Evolutionary conservation across 2,888 invertebrate species (phyloP).

Genomic region (Eudemis profundana): DNA sequence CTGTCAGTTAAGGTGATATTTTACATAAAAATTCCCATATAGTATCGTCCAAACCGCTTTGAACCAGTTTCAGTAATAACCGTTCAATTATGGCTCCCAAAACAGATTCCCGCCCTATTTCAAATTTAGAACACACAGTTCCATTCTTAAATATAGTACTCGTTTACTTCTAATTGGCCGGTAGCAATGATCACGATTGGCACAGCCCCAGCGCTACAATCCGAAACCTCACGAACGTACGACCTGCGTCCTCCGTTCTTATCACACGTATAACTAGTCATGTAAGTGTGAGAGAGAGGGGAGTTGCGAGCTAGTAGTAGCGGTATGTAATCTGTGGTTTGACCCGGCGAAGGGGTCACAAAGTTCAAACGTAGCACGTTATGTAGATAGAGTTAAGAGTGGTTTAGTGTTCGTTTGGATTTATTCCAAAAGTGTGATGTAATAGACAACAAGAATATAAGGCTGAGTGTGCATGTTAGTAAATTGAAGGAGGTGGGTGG

Average conservation of each 20-base stretch:
- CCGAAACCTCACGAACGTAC: conserved; percentile 5
- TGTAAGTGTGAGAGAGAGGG: too few relatives aligned
- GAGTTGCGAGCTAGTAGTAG: background rate
- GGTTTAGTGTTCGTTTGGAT: conserved; percentile 49
- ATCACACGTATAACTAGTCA: conserved; percentile 16
- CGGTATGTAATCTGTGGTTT: conserved; percentile 41
- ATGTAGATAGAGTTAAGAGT: conserved; percentile 40
- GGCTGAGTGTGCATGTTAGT: background rate
- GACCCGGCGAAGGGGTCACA: conserved; percentile 45
- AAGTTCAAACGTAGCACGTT: conserved; percentile 50
- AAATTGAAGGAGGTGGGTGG: background rate
- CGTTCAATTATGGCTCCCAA: background rate
- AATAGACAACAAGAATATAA: conserved; percentile 29
- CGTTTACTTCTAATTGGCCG: conserved; percentile 52
- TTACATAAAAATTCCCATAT: too few relatives aligned
- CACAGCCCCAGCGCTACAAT: conserved; percentile 48
- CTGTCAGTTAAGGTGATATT: too few relatives aligned
- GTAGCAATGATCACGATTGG: conserved; percentile 55
- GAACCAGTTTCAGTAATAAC: too few relatives aligned
- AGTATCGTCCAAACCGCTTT: too few relatives aligned
- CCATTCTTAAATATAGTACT: conserved; percentile 45
- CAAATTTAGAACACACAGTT: conserved; percentile 44
- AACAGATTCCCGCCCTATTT: conserved; percentile 19
- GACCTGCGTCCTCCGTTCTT: background rate
- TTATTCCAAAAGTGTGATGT: conserved; percentile 51